These are phyloP conservation scores for Drosophila tanythrix DNA, from an alignment of 2,888 invertebrate genomes.

Conservation along the genomic window DNA sequence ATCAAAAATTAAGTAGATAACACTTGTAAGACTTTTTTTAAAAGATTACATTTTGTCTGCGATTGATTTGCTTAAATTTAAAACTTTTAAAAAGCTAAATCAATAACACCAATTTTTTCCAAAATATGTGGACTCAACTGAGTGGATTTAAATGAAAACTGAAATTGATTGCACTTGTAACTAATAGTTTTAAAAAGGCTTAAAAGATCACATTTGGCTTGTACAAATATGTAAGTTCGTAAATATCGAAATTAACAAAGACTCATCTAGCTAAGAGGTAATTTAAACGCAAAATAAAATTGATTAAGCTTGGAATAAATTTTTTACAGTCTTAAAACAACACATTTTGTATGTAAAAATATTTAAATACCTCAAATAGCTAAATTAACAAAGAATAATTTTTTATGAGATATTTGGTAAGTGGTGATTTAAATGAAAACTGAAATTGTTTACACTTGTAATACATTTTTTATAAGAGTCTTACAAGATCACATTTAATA, in stretches of 20 bases:
- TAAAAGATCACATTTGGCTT: background rate
- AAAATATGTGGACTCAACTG: background rate
- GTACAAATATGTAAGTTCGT: too few species aligned
- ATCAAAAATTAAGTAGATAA: constrained; percentile 12
- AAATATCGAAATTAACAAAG: background rate
- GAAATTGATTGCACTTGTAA: background rate
- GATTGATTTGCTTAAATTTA: background rate
- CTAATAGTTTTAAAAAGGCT: background rate
- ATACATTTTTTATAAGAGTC: background rate
- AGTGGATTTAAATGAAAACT: background rate
- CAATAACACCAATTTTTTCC: background rate
- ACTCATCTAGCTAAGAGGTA: background rate
- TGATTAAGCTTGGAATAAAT: background rate
- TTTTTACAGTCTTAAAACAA: background rate
- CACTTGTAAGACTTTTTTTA: background rate
- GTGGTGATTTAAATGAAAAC: background rate
- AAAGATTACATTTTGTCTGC: background rate
- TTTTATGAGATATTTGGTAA: background rate
- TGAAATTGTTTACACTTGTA: background rate
- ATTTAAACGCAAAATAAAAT: background rate
- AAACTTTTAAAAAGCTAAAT: background rate
- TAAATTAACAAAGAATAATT: background rate
- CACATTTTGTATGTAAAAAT: background rate
- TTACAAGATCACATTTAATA: background rate
- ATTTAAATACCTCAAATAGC: fast-evolving